Base-by-base conservation (phyloP, 2,888 invertebrate genomes). In the Microplitis manilae region DNA sequence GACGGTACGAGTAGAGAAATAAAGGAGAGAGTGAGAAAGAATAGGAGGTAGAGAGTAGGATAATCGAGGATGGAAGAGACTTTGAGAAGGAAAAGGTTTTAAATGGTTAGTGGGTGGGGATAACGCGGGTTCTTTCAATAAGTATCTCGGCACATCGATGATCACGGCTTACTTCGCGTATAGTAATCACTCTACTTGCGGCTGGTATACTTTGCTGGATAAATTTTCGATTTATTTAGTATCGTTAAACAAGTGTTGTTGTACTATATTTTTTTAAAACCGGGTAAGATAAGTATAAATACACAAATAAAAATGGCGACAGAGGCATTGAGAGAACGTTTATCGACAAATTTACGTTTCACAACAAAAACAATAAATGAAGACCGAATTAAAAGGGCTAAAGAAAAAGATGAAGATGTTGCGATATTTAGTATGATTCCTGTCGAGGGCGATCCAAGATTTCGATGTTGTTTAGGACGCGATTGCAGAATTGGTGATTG, bases 391-490 rank as follows among this genome's bases (percentile, higher is more conserved):
- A 93, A 93, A 84, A 92, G 93, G 87, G 95, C 96, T 80, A 93
- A 94, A 90, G 95, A 96, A 85, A 94, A 94, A 88, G 95, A 96
- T 90, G 96, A 96, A 91, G 97, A 97, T 91, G 94, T 96, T 79
- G 96, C 96, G 74, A 94, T 97, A 84, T 91, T 96, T 84, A 95
- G 96, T 82, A 96, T 96, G 94, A 95, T 96, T 87, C 91, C 96
- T 79, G 94, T 96, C 68, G 93, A 94, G 85, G 94, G 94, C 86
- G 94, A 94, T 87, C 93, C 94, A 86, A 88, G 90, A 72, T 97
- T 97, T 90, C 92, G 93, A 89, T 97, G 97, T 91, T 92, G 93
- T 82, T 91, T 95, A 85, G 94, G 94, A 80, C 93, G 94, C 83
- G 93, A 94, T 84, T 97, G 97, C 89, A 90, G 94, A 68, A 90